Base-by-base conservation (phyloP, 2,888 invertebrate genomes). In the Galeruca laticollis region DNA sequence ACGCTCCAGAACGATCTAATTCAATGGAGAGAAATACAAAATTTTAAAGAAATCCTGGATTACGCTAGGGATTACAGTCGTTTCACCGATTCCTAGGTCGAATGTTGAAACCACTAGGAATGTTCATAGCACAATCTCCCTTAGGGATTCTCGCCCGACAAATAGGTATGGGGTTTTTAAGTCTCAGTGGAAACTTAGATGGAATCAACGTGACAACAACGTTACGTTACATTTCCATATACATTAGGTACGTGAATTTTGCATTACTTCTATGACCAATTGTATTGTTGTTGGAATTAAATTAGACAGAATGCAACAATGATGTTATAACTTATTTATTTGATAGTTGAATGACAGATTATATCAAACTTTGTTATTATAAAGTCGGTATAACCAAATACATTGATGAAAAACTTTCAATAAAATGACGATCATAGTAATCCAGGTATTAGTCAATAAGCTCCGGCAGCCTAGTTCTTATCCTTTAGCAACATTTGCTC, bases 21-120 rank as follows among this genome's bases (percentile, higher is more conserved):
- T 62, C 62, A 51, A 62, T 62, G 35, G 62, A 62, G 37, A 52
- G 52, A 47, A 62, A 62, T 62, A 52, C 18, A 52, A 35, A 52
- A 62, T 62, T 62, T 52, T 52, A 62, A 62, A 52, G 62, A 62
- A 62, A 62, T 62, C 62, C 52, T 18, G 52, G 52, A 52, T 62
- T 62, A 62, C 61, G 20, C 61, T 9, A 37, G 61, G 51, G 61
- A 62, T 31, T 49, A 18, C n/a, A 62, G 62, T 62, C 62, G 62
- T 62, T 62, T 51, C 21, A 52, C 51, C 62, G 62, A 62, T 62
- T 62, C 52, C 62, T 52, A 52, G 51, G 62, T 62, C 62, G 62
- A 62, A 62, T 62, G 62, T 62, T 62, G 52, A 62, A 62, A 52
- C 52, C 62, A 37, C 35, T 52, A 52, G 62, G 62, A 52, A 40